phyloP scores from a whole-genome alignment of 2,888 invertebrate species.

The Leptodirus hochenwartii region DNA sequence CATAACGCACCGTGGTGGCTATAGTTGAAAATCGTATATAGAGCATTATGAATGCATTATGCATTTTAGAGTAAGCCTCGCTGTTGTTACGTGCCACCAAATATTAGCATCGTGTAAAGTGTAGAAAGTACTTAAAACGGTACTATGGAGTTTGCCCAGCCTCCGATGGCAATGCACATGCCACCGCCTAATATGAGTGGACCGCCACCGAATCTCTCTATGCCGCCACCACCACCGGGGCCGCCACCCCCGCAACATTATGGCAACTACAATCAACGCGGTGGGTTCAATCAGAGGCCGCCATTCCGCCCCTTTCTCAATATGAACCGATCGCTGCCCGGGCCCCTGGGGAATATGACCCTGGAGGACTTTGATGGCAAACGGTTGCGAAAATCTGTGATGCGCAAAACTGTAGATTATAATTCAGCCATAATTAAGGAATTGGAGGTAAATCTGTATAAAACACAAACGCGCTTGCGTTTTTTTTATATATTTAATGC shows the following conservation, averaged over 20 bases:
- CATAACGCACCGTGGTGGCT: too few species aligned
- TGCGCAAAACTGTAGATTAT: constrained; percentile 96
- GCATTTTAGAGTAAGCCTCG: too few species aligned
- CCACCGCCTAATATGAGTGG: constrained; percentile 18
- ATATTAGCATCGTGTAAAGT: too few species aligned
- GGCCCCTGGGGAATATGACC: constrained; percentile 41
- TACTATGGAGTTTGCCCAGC: constrained; percentile 6
- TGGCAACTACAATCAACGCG: constrained; percentile 6
- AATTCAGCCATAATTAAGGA: constrained; percentile 88
- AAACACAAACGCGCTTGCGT: neutral
- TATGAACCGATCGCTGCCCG: constrained; percentile 25
- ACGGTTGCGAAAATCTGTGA: constrained; percentile 84
- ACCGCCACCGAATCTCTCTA: constrained; percentile 16
- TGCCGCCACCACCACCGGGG: constrained; percentile 18
- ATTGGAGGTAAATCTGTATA: constrained; percentile 49
- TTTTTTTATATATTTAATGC: constrained; percentile 2
- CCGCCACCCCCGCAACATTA: constrained; percentile 9
- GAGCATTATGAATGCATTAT: too few species aligned
- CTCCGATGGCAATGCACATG: constrained; percentile 25
- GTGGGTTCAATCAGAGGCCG: constrained; percentile 12
- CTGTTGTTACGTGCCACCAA: too few species aligned
- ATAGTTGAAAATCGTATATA: too few species aligned
- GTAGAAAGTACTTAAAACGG: too few species aligned
- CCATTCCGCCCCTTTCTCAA: constrained; percentile 27
- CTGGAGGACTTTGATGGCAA: constrained; percentile 92